Evolutionary conservation across 2,888 invertebrate genomes (phyloP), one percentile per base, ranked within the genome.

Genomic region (Cosmorhoe ocellata): DNA sequence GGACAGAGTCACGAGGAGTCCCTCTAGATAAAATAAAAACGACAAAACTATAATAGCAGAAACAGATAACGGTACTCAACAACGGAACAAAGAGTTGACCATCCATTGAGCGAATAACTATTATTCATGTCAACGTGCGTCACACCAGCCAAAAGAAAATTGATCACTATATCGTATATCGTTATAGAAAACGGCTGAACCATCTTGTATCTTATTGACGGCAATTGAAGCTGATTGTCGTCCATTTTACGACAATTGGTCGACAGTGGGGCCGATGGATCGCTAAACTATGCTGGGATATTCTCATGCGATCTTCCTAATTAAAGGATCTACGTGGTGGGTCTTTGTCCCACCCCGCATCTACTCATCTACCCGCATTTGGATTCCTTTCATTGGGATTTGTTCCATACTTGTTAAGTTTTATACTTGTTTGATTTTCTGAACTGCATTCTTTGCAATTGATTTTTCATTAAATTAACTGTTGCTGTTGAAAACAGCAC

Each of bases 161-260:
- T 51, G 46, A 41, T 55, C 45, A 31, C 40, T 11, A 45, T 32
- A 53, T 7, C 34, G 41, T 47, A 40, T 58, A 46, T 48, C 54
- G 52, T 53, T 50, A 56, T 56, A 54, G 53, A 58, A 54, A 54
- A 54, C 43, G 51, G 44, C 49, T 40, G 39, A 65, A 72, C 68
- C 69, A 77, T 76, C 76, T 79, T 70, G 71, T 48, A 65, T 74
- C 69, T 82, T 84, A 89, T 88, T 87, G 89, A 78, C 72, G 74
- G 66, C 84, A 89, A 89, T 89, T 89, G 89, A 61, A 65, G 74
- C 67, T 86, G 87, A 89, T 89, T 89, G 89, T 76, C 65, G 77
- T 56, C 80, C 77, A 87, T 84, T 89, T 86, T 77, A 75, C 74
- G 71, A 67, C 89, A 89, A 89, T 89, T 89, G 89, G 56, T 55